These are phyloP conservation scores for Nematolebias whitei DNA, from an alignment of 2,113 vertebrate species.

Conservation along the genomic window DNA sequence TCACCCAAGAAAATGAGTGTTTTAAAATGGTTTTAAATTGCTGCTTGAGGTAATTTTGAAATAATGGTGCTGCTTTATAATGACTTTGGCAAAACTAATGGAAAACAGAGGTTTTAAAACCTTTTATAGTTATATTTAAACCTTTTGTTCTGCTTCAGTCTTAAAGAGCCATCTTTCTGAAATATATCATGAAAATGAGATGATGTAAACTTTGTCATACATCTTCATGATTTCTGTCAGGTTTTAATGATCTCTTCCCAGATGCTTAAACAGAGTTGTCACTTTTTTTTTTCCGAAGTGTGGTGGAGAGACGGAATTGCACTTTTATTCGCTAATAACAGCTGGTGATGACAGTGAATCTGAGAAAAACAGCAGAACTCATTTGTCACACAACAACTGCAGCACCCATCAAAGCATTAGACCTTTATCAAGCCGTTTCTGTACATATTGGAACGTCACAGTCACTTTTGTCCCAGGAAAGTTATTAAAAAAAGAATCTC, in stretches of 20 bases:
- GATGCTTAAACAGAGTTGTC: not conserved
- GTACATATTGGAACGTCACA: not conserved
- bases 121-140: too few relatives aligned
- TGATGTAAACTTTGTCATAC: too few relatives aligned
- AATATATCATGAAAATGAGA: not conserved
- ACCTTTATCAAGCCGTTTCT: not conserved
- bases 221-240: not conserved
- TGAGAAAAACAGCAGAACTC: slow-evolving; percentile 10
- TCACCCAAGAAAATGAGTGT: too few relatives aligned
- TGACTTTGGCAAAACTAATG: too few relatives aligned
- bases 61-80: too few relatives aligned
- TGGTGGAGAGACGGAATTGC: not conserved
- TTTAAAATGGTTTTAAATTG: too few relatives aligned
- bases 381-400: slow-evolving; percentile 19
- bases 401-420: slow-evolving; percentile 1
- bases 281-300: not conserved
- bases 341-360: slow-evolving; percentile 2
- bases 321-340: slow-evolving; percentile 2
- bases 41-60: too few relatives aligned
- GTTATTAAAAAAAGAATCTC: not conserved
- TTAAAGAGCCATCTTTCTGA: too few relatives aligned
- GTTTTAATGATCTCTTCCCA: not conserved
- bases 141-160: too few relatives aligned
- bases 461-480: not conserved
- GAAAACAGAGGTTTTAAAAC: too few relatives aligned